phyloP scores from a whole-genome alignment of 2,888 invertebrate species.

The Megamerina dolium region DNA sequence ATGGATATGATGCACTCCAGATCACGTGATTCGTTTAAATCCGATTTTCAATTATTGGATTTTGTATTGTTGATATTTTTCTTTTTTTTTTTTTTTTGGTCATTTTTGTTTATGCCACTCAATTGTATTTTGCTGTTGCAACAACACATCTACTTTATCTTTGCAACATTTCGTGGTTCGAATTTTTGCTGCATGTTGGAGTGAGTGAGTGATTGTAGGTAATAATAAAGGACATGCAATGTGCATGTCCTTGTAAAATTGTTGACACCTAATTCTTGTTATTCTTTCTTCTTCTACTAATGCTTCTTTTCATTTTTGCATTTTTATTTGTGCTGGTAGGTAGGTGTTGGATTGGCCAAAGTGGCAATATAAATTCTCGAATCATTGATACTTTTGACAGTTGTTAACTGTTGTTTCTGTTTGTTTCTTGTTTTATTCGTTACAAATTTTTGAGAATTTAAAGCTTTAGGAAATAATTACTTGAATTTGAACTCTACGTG shows the following conservation, averaged over 20 bases:
- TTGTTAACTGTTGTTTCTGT: too few species aligned
- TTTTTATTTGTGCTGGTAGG: slow-evolving; percentile 1
- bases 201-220: too few species aligned
- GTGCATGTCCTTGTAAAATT: slow-evolving; percentile 13
- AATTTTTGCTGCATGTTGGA: too few species aligned
- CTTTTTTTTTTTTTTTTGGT: neutral
- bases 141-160: neutral
- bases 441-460: too few species aligned
- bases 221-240: slow-evolving; percentile 12
- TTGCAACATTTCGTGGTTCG: too few species aligned
- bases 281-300: neutral
- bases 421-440: too few species aligned
- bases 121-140: slow-evolving; percentile 5
- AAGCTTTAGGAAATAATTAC: too few species aligned
- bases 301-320: slow-evolving; percentile 1
- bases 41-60: slow-evolving; percentile 42
- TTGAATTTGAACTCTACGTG: too few species aligned
- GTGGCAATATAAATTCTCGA: slow-evolving; percentile 20
- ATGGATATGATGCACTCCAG: slow-evolving; percentile 18
- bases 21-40: slow-evolving; percentile 30
- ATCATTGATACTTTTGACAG: too few species aligned
- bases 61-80: slow-evolving; percentile 24
- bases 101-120: neutral
- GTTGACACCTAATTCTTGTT: slow-evolving; percentile 10
- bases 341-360: slow-evolving; percentile 16